These are phyloP conservation scores for Perithous albicinctus DNA, from an alignment of 2,888 invertebrate species.

Conservation along the genomic window DNA sequence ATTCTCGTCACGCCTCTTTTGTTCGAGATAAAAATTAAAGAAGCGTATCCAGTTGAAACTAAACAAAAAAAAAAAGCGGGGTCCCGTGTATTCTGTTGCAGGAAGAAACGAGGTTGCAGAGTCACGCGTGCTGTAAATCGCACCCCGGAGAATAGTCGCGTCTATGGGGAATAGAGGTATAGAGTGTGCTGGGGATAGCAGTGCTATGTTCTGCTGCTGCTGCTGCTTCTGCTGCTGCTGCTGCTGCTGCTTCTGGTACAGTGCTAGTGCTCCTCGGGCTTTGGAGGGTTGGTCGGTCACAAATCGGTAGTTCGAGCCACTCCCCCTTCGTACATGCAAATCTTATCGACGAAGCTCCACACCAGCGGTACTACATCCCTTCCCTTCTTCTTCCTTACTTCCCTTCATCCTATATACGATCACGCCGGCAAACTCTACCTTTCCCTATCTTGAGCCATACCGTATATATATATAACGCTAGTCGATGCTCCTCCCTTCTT, in stretches of 20 bases:
- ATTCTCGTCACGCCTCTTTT: not conserved
- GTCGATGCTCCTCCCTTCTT: not conserved
- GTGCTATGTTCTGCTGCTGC: conserved; percentile 11
- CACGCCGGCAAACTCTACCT: conserved; percentile 12
- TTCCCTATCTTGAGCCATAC: conserved; percentile 16
- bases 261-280: conserved; percentile 21
- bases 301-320: conserved; percentile 52
- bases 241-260: conserved; percentile 20
- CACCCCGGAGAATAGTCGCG: conserved; percentile 31
- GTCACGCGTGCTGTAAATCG: conserved; percentile 54
- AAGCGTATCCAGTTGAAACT: not conserved
- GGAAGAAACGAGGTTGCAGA: conserved; percentile 47
- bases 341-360: conserved; percentile 50
- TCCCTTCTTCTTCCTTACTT: not conserved
- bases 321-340: conserved; percentile 48
- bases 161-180: conserved; percentile 21
- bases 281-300: conserved; percentile 46
- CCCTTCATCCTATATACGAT: conserved; percentile 11
- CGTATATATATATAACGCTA: not conserved
- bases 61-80: not conserved
- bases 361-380: conserved; percentile 20
- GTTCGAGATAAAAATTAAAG: not conserved
- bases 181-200: conserved; percentile 7
- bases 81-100: conserved; percentile 10
- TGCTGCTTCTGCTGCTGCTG: conserved; percentile 1